Conservation (phyloP, 2,797 vertebrate species). For the Sparus aurata region DNA sequence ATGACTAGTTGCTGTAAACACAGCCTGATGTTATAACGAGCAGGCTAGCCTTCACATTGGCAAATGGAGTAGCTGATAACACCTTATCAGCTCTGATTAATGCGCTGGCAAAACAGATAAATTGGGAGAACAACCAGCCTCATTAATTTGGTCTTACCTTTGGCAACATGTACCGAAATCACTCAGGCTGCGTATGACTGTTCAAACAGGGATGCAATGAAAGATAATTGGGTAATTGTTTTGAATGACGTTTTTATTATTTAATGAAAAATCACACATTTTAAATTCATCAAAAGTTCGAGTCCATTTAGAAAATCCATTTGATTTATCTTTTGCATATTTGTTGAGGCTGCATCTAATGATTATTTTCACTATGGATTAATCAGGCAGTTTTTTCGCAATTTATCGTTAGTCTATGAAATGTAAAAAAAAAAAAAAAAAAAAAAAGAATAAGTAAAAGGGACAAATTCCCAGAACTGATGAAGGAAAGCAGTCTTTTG, state of each 20-base stretch:
- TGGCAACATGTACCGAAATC: not conserved
- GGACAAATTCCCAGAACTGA: too few relatives aligned
- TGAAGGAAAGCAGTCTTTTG: too few relatives aligned
- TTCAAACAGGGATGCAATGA: conserved; percentile 5
- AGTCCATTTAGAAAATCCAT: not conserved
- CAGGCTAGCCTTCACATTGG: conserved; percentile 33
- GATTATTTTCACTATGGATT: too few relatives aligned
- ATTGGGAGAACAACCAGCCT: conserved; percentile 18
- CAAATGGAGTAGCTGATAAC: conserved; percentile 24
- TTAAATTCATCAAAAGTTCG: not conserved
- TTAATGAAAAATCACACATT: not conserved
- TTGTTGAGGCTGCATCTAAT: too few relatives aligned
- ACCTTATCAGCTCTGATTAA: conserved; percentile 35
- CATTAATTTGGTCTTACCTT: conserved; percentile 5
- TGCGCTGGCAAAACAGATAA: conserved; percentile 12
- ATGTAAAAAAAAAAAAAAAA: too few relatives aligned
- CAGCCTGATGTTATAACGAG: conserved; percentile 19
- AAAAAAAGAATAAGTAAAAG: too few relatives aligned
- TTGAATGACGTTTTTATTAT: not conserved
- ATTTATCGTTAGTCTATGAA: too few relatives aligned
- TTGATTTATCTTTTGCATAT: not conserved
- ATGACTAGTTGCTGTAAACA: conserved; percentile 31
- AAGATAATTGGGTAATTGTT: not conserved
- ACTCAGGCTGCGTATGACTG: not conserved
- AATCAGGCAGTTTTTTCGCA: too few relatives aligned